These are phyloP conservation scores for Diachasmimorpha longicaudata DNA, from an alignment of 1,140 invertebrate genomes.

Conservation along the genomic window DNA sequence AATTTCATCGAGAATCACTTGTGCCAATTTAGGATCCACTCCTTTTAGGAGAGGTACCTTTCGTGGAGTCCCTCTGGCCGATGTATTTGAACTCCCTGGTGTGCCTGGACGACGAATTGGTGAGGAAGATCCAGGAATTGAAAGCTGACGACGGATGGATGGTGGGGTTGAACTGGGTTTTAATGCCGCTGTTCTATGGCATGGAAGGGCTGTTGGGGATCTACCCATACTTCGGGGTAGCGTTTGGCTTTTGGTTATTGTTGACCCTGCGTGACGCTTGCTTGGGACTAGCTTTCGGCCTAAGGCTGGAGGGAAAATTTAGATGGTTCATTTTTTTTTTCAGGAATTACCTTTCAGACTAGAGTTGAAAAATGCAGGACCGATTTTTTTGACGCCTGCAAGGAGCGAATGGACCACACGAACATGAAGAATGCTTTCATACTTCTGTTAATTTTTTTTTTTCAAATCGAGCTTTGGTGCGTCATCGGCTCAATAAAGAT, in stretches of 20 bases:
- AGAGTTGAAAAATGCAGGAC: too few relatives aligned
- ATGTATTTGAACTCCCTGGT: slow-evolving; percentile 51
- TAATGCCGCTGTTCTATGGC: slow-evolving; percentile 64
- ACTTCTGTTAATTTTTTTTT: too few relatives aligned
- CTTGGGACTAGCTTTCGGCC: slow-evolving; percentile 76
- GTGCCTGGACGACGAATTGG: slow-evolving; percentile 68
- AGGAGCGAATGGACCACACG: too few relatives aligned
- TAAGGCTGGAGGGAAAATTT: slow-evolving; percentile 62
- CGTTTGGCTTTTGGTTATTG: slow-evolving; percentile 80
- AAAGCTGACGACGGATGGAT: slow-evolving; percentile 79
- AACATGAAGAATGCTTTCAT: too few relatives aligned
- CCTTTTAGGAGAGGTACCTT: slow-evolving; percentile 69
- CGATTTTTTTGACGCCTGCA: too few relatives aligned
- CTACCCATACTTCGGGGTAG: slow-evolving; percentile 82
- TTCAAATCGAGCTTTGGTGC: too few relatives aligned
- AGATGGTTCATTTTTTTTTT: too few relatives aligned
- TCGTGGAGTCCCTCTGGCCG: slow-evolving; percentile 51
- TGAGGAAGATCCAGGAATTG: slow-evolving; percentile 71
- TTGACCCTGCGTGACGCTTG: slow-evolving; percentile 67
- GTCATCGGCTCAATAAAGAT: too few relatives aligned
- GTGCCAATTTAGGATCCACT: slow-evolving; percentile 89
- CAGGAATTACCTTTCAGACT: too few relatives aligned
- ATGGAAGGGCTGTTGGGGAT: slow-evolving; percentile 64
- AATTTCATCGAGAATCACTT: slow-evolving; percentile 72
- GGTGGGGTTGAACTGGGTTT: slow-evolving; percentile 81